Evolutionary conservation across 2,888 invertebrate species (phyloP).

Genomic region (Beris morrisii): DNA sequence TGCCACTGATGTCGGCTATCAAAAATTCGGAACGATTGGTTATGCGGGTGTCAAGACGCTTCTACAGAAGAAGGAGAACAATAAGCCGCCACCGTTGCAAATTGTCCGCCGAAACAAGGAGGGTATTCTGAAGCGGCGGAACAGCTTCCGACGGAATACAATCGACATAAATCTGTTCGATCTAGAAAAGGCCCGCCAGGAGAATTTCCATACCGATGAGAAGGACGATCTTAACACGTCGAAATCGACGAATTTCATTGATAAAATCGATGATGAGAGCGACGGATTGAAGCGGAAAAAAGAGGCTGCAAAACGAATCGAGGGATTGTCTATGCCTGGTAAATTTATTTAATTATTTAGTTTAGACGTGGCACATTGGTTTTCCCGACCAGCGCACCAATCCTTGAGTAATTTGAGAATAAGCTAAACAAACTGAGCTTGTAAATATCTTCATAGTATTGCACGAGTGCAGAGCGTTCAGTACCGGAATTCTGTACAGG

Average conservation of each 20-base stretch:
- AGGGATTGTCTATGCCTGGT: conserved; percentile 37
- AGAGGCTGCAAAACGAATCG: conserved; percentile 20
- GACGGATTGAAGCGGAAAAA: conserved; percentile 25
- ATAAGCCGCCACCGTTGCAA: conserved; percentile 26
- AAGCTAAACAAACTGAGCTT: too few relatives aligned
- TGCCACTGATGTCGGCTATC: conserved; percentile 14
- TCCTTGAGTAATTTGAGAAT: too few relatives aligned
- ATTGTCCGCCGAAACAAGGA: conserved; percentile 35
- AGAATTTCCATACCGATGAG: conserved; percentile 6
- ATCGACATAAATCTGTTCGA: conserved; percentile 41
- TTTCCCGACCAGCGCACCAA: too few relatives aligned
- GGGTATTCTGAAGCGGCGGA: conserved; percentile 31
- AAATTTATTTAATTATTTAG: neutral
- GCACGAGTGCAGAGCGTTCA: too few relatives aligned
- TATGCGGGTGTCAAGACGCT: conserved; percentile 29
- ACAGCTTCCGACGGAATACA: conserved; percentile 40
- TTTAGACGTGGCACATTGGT: neutral
- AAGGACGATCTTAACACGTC: conserved; percentile 29
- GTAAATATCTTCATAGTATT: too few relatives aligned
- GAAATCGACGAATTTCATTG: conserved; percentile 38
- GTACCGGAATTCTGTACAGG: too few relatives aligned
- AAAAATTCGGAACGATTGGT: conserved; percentile 35
- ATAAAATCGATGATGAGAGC: conserved; percentile 27
- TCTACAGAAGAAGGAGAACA: conserved; percentile 13
- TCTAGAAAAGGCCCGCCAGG: conserved; percentile 36